Percentiles rank a stretch among this genome's conserved stretches.
Evolutionary conservation across 92 coral and sea anemone species (phyloP).

Genomic region (Micromussa lordhowensis): DNA sequence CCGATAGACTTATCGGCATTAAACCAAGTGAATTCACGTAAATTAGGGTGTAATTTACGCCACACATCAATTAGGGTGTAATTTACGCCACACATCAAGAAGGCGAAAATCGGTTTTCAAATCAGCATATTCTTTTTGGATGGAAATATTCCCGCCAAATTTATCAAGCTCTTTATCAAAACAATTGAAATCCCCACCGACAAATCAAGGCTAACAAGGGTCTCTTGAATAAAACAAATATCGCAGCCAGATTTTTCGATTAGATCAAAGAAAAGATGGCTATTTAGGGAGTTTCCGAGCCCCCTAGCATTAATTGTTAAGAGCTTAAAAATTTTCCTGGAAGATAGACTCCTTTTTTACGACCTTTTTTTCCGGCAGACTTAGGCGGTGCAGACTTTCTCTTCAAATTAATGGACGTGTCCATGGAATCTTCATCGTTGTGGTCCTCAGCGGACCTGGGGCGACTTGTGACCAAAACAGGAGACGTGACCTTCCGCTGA

Average conservation of each 20-base stretch:
- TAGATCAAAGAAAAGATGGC: background rate
- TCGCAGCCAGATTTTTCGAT: background rate
- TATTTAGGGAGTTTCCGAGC: background rate
- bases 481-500: no score
- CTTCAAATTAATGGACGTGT: no score
- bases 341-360: no score
- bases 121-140: background rate
- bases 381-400: no score
- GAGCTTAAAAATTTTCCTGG: background rate
- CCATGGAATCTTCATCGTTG: no score
- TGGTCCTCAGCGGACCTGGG: no score
- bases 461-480: no score
- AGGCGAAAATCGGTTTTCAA: background rate
- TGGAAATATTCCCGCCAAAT: conserved; percentile 1
- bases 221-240: conserved; percentile 25
- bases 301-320: conserved; percentile 3
- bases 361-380: no score
- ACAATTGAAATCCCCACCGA: conserved; percentile 29
- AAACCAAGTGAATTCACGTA: conserved; percentile 31
- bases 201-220: background rate
- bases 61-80: no score
- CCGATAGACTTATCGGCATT: background rate
- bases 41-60: background rate
- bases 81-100: conserved; percentile 41
- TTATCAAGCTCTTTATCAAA: conserved; percentile 2